Percentiles rank a stretch among this genome's conserved stretches.
These are phyloP conservation scores for Pampusana beccarii DNA, from an alignment of 2,113 vertebrate genomes.

Conservation along the genomic window DNA sequence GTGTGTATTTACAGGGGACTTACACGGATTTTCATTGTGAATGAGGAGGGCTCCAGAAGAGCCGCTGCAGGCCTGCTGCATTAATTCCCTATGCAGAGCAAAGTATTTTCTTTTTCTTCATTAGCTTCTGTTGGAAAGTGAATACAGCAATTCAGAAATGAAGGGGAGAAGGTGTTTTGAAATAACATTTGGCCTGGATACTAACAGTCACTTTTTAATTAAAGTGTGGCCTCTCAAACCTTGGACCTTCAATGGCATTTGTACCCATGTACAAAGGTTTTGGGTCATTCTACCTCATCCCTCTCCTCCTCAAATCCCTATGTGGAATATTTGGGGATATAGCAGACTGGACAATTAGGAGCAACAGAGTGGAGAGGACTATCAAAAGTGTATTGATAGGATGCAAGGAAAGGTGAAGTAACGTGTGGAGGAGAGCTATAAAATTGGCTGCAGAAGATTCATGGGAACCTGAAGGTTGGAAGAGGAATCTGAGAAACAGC, in stretches of 20 bases:
- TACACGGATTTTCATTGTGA: slow-evolving; percentile 27
- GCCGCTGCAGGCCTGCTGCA: background rate
- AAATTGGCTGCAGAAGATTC: background rate
- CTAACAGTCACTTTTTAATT: background rate
- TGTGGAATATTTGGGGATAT: background rate
- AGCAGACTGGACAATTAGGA: background rate
- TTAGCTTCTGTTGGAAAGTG: background rate
- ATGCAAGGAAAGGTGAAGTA: background rate
- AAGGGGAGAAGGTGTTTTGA: background rate
- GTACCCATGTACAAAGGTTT: background rate
- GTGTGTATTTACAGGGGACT: slow-evolving; percentile 44
- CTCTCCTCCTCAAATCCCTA: background rate
- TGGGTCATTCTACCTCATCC: background rate
- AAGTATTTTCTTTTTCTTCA: slow-evolving; percentile 4
- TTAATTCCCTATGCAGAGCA: background rate
- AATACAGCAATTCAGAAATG: background rate
- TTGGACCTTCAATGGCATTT: background rate
- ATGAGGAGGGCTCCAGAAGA: background rate
- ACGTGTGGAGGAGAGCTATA: background rate
- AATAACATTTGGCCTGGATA: background rate
- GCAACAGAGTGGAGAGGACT: background rate
- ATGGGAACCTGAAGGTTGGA: background rate
- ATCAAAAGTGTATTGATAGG: background rate
- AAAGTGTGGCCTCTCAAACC: background rate
- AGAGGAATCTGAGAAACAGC: background rate